Conservation (phyloP, 2,888 invertebrate genomes). For the Panzeria rudis region DNA sequence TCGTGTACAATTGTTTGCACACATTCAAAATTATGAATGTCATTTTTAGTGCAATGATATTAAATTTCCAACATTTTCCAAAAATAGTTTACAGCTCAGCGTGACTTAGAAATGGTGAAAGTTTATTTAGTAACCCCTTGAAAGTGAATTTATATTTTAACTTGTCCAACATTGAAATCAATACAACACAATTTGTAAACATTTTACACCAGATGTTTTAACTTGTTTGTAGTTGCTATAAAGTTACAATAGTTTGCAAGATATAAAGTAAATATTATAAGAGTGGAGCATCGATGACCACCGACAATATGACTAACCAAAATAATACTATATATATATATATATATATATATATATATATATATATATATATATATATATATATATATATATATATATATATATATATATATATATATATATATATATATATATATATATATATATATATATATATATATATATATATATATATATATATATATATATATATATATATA, state of each 20-base stretch:
- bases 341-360: too few species aligned
- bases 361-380: too few species aligned
- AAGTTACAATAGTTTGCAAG: neutral
- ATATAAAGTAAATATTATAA: too few species aligned
- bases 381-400: too few species aligned
- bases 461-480: too few species aligned
- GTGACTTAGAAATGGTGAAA: neutral
- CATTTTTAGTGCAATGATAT: neutral
- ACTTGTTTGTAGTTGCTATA: neutral
- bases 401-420: too few species aligned
- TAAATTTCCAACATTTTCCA: neutral
- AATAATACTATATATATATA: too few species aligned
- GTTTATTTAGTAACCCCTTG: neutral
- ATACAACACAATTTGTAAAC: neutral
- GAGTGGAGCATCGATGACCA: too few species aligned
- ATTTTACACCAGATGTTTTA: neutral
- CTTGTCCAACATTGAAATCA: neutral
- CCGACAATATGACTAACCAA: too few species aligned
- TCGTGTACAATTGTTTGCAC: neutral
- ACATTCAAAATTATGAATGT: slow-evolving; percentile 9
- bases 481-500: too few species aligned
- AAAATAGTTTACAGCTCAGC: neutral
- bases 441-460: too few species aligned
- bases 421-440: too few species aligned
- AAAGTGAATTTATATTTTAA: slow-evolving; percentile 2